These are phyloP conservation scores for Drosophila auraria DNA, from an alignment of 1,140 invertebrate genomes.

Conservation along the genomic window DNA sequence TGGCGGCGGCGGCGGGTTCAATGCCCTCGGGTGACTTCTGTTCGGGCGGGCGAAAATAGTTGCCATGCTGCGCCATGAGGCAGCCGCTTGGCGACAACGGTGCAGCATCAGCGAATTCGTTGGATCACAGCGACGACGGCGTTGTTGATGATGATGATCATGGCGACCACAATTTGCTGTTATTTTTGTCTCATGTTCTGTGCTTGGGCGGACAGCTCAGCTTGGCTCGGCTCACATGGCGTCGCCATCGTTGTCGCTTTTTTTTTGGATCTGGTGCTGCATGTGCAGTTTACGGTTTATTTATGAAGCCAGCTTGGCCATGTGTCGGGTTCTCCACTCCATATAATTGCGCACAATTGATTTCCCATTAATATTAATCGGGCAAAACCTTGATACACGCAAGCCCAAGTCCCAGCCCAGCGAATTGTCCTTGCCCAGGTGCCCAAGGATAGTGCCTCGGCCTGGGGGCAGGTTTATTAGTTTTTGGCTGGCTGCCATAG, in stretches of 20 bases:
- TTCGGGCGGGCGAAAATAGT: constrained; percentile 73
- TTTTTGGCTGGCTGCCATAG: constrained; percentile 49
- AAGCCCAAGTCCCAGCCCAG: constrained; percentile 18
- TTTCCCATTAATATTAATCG: constrained; percentile 77
- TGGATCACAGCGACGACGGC: constrained; percentile 22
- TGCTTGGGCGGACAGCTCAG: constrained; percentile 76
- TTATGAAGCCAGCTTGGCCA: constrained; percentile 42
- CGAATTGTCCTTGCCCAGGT: constrained; percentile 64
- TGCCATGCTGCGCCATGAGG: constrained; percentile 68
- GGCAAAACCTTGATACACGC: constrained; percentile 49
- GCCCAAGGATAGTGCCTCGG: constrained; percentile 45
- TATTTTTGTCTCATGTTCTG: constrained; percentile 78
- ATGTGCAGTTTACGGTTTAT: constrained; percentile 47
- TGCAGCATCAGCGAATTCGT: constrained; percentile 49
- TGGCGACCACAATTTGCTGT: constrained; percentile 52
- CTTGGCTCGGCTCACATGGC: constrained; percentile 29
- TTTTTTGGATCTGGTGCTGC: constrained; percentile 4
- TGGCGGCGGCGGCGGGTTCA: constrained; percentile 48
- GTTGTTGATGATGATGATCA: constrained; percentile 29
- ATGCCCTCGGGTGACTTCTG: constrained; percentile 68
- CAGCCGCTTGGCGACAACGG: constrained; percentile 49
- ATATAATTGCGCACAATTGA: constrained; percentile 65
- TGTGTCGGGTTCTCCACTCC: constrained; percentile 27
- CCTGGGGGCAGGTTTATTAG: constrained; percentile 12
- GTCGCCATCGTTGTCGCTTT: constrained; percentile 1